A percentile compares a stretch with the other conserved stretches of the same genome.
Evolutionary conservation across 53 echinoderm and acorn worm genomes (phyloP).

Genomic region (Echinometra lucunter): DNA sequence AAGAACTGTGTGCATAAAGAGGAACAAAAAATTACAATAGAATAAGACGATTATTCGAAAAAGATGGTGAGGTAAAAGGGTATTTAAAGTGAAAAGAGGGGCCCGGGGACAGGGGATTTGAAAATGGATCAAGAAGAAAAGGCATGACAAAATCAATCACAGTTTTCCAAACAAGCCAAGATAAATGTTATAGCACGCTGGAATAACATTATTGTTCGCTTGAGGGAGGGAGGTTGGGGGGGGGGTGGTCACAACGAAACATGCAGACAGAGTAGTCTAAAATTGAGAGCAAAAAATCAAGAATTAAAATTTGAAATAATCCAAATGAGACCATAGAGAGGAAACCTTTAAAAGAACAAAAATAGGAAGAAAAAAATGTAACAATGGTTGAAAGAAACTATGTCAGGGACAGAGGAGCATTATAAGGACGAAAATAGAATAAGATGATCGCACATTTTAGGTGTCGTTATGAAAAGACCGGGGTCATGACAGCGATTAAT

Average conservation of each 20-base stretch:
- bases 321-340: neutral
- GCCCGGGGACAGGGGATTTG: neutral
- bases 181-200: constrained; percentile 12
- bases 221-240: neutral
- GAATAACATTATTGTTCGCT: constrained; percentile 44
- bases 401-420: neutral
- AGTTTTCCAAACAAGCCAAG: neutral
- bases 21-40: neutral
- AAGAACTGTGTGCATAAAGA: neutral
- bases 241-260: neutral
- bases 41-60: neutral
- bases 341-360: neutral
- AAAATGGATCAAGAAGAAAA: neutral
- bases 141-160: constrained; percentile 14
- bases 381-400: neutral
- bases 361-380: neutral
- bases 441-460: constrained; percentile 2
- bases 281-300: neutral
- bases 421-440: neutral
- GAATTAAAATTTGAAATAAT: neutral
- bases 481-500: constrained; percentile 41
- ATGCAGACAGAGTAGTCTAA: neutral
- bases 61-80: neutral
- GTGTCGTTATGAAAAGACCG: constrained; percentile 15
- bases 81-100: neutral